Percentiles rank a stretch among this genome's conserved stretches.
These are phyloP conservation scores for Polymixis lichenea DNA, from an alignment of 2,888 invertebrate species.

Conservation along the genomic window DNA sequence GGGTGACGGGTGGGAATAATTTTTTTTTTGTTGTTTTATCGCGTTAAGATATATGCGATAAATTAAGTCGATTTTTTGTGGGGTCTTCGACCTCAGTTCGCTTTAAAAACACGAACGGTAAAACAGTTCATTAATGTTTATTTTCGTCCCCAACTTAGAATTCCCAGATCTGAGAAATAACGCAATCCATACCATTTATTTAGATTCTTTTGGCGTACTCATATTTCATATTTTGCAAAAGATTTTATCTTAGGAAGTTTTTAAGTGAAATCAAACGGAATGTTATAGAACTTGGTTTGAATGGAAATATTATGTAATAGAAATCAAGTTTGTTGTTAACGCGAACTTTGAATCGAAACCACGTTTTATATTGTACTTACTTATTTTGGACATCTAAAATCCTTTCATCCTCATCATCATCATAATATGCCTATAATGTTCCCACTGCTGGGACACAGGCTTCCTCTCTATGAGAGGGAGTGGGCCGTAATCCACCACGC, in stretches of 20 bases:
- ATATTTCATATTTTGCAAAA: neutral
- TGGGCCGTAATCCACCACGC: too few relatives aligned
- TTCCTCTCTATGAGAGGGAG: too few relatives aligned
- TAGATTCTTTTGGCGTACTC: neutral
- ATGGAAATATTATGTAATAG: neutral
- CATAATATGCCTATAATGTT: too few relatives aligned
- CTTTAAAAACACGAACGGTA: neutral
- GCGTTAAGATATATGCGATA: too few relatives aligned
- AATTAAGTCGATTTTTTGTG: too few relatives aligned
- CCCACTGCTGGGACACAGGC: too few relatives aligned
- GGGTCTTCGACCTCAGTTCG: too few relatives aligned
- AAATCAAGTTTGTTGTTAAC: neutral
- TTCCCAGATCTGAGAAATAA: neutral
- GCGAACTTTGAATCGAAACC: neutral
- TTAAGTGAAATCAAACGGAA: neutral
- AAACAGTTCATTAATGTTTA: neutral
- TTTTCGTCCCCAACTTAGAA: neutral
- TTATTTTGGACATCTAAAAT: neutral
- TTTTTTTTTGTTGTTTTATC: too few relatives aligned
- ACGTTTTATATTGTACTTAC: neutral
- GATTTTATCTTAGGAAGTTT: neutral
- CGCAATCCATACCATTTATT: neutral
- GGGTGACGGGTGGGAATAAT: too few relatives aligned
- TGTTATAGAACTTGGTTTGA: neutral
- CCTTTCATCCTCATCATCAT: too few relatives aligned